Evolutionary conservation across 2,888 invertebrate genomes (phyloP).

Genomic region (Metalampra italica): DNA sequence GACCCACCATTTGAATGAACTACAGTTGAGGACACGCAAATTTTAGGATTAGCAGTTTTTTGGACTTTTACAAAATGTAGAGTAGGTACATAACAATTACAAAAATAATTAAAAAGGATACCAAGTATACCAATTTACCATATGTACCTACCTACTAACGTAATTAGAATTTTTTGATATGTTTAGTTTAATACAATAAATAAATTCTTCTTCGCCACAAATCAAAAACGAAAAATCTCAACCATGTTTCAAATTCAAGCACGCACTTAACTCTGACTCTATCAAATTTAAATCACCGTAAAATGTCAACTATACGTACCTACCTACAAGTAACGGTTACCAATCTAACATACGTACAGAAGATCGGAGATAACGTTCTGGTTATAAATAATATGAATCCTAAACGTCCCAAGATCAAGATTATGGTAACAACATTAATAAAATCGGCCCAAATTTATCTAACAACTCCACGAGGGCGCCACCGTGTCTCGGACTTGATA

Average conservation of each 20-base stretch:
- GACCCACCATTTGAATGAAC: too few species aligned
- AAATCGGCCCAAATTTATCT: slow-evolving; percentile 65
- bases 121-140: too few species aligned
- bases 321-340: slow-evolving; percentile 27
- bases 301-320: slow-evolving; percentile 1
- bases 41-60: too few species aligned
- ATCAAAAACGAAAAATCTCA: not conserved
- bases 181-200: too few species aligned
- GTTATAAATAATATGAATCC: slow-evolving; percentile 73
- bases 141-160: too few species aligned
- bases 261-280: not conserved
- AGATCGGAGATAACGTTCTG: slow-evolving; percentile 48
- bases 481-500: slow-evolving; percentile 59
- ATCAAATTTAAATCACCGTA: not conserved
- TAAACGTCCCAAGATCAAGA: slow-evolving; percentile 70
- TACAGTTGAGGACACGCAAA: too few species aligned
- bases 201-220: not conserved
- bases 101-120: too few species aligned
- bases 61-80: too few species aligned
- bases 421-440: slow-evolving; percentile 71
- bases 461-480: slow-evolving; percentile 57
- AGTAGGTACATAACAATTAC: too few species aligned
- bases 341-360: slow-evolving; percentile 38
- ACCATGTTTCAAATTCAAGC: not conserved
- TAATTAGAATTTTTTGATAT: too few species aligned